These are phyloP conservation scores for Parazoanthus atlanticus DNA, from an alignment of 92 coral and sea anemone genomes.

Conservation along the genomic window DNA sequence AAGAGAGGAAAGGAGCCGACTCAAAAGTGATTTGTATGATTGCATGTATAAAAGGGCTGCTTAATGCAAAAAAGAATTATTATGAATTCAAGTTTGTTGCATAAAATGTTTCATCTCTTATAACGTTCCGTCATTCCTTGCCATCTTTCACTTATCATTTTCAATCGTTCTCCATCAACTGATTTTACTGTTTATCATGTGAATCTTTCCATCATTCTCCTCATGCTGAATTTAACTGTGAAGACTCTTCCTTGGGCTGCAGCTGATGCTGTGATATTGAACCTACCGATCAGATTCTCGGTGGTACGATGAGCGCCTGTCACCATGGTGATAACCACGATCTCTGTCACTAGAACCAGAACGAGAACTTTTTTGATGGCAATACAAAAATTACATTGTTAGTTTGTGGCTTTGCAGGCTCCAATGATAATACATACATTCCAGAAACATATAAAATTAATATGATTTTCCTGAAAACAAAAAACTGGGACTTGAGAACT, in stretches of 20 bases:
- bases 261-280: conserved; percentile 17
- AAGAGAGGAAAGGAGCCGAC: too few species aligned
- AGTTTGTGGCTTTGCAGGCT: conserved; percentile 10
- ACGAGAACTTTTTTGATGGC: conserved; percentile 23
- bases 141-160: not conserved
- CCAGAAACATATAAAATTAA: not conserved
- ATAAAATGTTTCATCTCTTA: not conserved
- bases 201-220: not conserved
- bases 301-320: conserved; percentile 31
- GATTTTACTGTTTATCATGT: not conserved
- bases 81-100: too few species aligned
- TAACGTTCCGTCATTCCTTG: not conserved
- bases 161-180: not conserved
- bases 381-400: conserved; percentile 7
- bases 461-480: not conserved
- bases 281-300: conserved; percentile 43
- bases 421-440: not conserved
- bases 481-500: too few species aligned
- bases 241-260: not conserved
- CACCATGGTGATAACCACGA: conserved; percentile 30
- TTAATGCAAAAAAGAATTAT: too few species aligned
- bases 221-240: not conserved
- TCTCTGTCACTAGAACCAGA: conserved; percentile 41
- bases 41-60: too few species aligned
- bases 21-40: too few species aligned